Base-by-base conservation (phyloP, 2,888 invertebrate species). In the Linnaemya vulpina region DNA sequence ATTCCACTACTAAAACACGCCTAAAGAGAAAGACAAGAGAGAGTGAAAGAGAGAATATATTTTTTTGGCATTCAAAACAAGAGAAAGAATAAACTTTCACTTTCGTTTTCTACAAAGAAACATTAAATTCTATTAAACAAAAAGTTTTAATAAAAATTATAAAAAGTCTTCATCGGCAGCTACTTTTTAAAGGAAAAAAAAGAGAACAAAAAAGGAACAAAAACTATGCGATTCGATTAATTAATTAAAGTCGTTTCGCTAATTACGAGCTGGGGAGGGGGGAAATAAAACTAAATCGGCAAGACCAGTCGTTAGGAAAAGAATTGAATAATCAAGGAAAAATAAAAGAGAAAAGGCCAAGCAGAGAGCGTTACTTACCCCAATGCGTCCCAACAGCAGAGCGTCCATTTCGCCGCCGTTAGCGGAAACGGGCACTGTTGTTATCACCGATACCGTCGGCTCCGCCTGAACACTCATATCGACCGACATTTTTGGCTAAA, bases 381-480 rank as follows among this genome's bases (percentile, higher is more conserved):
- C 95, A 70, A 96, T 96, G 90, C 96, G 93, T 87, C 96, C 96
- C 76, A 96, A 94, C 87, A 96, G 94, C 88, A 96, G 92, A 63
- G 96, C 96, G 90, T 96, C 96, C 96, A 96, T 96, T 93, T 96
- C 96, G 88, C 96, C 95, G 92, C 96, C 96, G 89, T 91, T 92
- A 83, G 91, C 92, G 65, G 91, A 90, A 79, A 90, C 92, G 38
- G 91, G 91, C 86, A 90, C 91, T 53, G 91, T 90, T 73, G 91
- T 90, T 87, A 91, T 92, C 82, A 91, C 92, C 81, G 91, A 91
- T 77, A 91, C 90, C 70, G 91, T 90, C 74, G 92, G 91, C 88
- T 91, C 91, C 87, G 89, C 89, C 87, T 89, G 90, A 46, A 86
- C 90, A 86, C 91, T 90, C 87, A 92, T 88, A 87, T 91, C 91